These are phyloP conservation scores for Penaeus indicus DNA, from an alignment of 1,140 invertebrate genomes.

Conservation along the genomic window DNA sequence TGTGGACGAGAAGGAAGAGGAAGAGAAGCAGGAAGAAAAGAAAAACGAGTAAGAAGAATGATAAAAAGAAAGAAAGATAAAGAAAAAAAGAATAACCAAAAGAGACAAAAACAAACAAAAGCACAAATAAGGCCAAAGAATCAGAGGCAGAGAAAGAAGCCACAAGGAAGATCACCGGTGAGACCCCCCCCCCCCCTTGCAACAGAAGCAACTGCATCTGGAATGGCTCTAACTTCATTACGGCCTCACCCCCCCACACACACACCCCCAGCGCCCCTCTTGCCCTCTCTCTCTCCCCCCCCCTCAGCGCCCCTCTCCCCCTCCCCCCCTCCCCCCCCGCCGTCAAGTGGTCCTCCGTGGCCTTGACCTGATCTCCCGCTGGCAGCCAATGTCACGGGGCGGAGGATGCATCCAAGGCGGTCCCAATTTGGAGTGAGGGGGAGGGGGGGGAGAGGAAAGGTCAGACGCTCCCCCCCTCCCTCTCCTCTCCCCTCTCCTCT, in stretches of 20 bases:
- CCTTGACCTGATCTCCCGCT: too few relatives aligned
- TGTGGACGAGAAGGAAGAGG: not conserved
- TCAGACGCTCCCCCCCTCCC: not conserved
- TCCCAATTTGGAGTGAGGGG: not conserved
- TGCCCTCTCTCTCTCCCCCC: not conserved
- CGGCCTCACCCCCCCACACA: not conserved
- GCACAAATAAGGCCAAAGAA: too few relatives aligned
- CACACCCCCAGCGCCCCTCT: not conserved
- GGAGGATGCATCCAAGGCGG: too few relatives aligned
- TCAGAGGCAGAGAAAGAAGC: not conserved
- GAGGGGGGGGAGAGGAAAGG: not conserved
- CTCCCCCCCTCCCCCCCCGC: not conserved
- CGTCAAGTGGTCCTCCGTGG: too few relatives aligned
- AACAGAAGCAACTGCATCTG: not conserved
- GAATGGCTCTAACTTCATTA: not conserved
- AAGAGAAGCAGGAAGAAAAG: not conserved
- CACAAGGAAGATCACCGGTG: not conserved
- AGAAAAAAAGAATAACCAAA: too few relatives aligned
- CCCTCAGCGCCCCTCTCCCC: not conserved
- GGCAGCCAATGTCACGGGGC: too few relatives aligned
- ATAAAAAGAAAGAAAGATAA: not conserved
- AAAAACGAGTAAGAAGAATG: slow-evolving; percentile 3
- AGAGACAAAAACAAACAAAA: too few relatives aligned
- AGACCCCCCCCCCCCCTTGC: too few relatives aligned
- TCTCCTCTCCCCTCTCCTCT: not conserved